Evolutionary conservation across 2,888 invertebrate genomes (phyloP).

Genomic region (Rotaria sp.): DNA sequence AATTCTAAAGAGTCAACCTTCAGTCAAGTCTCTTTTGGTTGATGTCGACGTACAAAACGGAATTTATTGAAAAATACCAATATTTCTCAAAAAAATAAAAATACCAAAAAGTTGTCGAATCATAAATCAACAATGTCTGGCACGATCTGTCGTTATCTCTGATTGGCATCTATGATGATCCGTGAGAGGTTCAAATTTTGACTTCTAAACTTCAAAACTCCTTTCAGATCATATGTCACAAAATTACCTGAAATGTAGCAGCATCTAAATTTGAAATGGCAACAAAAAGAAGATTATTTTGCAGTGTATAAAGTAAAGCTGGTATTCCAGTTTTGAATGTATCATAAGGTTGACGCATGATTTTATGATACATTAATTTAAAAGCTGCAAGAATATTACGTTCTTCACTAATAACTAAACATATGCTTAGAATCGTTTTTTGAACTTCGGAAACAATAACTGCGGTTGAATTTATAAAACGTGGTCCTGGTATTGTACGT

Average conservation of each 20-base stretch:
- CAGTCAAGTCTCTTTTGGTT: too few species aligned
- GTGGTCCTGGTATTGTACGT: slow-evolving; percentile 51
- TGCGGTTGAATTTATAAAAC: slow-evolving; percentile 47
- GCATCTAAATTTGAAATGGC: slow-evolving; percentile 59
- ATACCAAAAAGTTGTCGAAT: too few species aligned
- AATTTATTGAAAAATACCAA: too few species aligned
- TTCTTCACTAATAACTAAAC: slow-evolving; percentile 8
- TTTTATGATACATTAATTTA: slow-evolving; percentile 44
- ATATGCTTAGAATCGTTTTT: neutral
- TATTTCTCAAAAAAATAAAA: too few species aligned
- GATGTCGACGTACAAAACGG: too few species aligned
- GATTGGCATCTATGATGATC: too few species aligned
- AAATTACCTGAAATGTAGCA: slow-evolving; percentile 60
- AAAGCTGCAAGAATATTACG: neutral
- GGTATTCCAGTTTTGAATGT: slow-evolving; percentile 44
- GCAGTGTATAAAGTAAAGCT: slow-evolving; percentile 55
- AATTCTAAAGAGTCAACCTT: too few species aligned
- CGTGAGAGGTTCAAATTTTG: too few species aligned
- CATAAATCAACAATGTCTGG: too few species aligned
- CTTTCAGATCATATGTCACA: too few species aligned
- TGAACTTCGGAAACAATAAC: slow-evolving; percentile 49
- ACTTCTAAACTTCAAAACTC: too few species aligned
- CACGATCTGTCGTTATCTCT: too few species aligned
- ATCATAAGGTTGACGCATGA: slow-evolving; percentile 42
- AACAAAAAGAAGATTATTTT: slow-evolving; percentile 58